phyloP scores from a whole-genome alignment of 2,113 vertebrate genomes.

The Galemys pyrenaicus region DNA sequence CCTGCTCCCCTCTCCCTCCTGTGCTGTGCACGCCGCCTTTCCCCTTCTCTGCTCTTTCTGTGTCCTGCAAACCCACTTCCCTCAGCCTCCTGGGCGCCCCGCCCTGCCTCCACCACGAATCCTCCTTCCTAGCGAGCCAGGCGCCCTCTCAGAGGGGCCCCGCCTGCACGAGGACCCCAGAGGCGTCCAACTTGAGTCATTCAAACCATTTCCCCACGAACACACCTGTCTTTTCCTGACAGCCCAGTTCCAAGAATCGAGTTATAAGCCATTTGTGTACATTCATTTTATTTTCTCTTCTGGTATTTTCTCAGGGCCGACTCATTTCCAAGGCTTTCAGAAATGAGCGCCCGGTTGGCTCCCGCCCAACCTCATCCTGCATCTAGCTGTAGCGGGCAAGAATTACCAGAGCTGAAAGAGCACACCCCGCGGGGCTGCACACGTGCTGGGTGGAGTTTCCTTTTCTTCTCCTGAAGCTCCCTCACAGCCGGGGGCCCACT shows the following conservation, averaged over 20 bases:
- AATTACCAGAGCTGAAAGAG: neutral
- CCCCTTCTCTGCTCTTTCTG: neutral
- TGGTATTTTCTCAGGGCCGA: neutral
- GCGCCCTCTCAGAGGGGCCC: neutral
- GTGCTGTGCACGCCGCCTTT: neutral
- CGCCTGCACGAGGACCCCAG: neutral
- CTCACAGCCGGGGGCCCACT: neutral
- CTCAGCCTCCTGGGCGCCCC: neutral
- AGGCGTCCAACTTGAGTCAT: neutral
- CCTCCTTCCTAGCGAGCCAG: neutral
- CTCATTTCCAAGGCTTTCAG: neutral
- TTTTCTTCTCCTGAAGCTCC: neutral
- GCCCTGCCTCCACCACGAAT: rapidly evolving
- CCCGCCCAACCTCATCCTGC: rapidly evolving
- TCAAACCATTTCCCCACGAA: neutral
- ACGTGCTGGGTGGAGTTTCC: too few relatives aligned
- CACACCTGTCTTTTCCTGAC: neutral
- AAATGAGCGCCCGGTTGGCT: neutral
- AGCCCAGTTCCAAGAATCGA: neutral
- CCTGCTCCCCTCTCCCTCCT: neutral
- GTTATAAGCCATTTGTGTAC: neutral
- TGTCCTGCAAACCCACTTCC: neutral
- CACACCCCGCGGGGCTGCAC: neutral
- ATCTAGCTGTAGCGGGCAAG: rapidly evolving
- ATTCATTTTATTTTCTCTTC: neutral